Evolutionary conservation across 2,113 vertebrate species (phyloP).

Genomic region (Leptobrachium ailaonicum): DNA sequence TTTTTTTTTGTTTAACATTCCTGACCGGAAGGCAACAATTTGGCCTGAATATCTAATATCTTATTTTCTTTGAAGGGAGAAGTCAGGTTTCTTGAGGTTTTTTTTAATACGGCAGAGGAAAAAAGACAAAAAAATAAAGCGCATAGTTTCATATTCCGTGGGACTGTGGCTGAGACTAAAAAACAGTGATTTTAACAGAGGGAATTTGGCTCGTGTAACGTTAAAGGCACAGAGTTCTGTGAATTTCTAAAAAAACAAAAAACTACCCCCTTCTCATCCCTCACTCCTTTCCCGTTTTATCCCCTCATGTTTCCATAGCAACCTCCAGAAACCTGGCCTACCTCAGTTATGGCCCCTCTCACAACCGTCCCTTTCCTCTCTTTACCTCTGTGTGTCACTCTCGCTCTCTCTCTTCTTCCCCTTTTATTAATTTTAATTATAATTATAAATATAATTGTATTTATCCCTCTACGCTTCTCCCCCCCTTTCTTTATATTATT

Average conservation of each 20-base stretch:
- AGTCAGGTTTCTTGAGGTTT: not conserved
- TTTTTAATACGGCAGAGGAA: no score
- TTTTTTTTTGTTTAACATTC: no score
- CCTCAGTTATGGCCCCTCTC: conserved; percentile 56
- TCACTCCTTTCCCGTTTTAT: conserved; percentile 36
- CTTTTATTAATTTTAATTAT: conserved; percentile 45
- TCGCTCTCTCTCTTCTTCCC: conserved; percentile 31
- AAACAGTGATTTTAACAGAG: not conserved
- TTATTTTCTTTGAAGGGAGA: not conserved
- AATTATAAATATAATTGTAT: conserved; percentile 37
- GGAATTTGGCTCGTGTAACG: not conserved
- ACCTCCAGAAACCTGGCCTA: conserved; percentile 65
- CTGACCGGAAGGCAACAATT: no score
- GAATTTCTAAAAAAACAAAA: not conserved
- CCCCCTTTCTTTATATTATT: conserved; percentile 38
- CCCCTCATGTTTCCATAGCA: conserved; percentile 69
- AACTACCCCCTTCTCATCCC: conserved; percentile 28
- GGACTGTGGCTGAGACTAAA: not conserved
- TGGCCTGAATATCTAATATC: not conserved
- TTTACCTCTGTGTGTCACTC: conserved; percentile 22
- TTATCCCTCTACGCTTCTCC: conserved; percentile 42
- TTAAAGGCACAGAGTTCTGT: conserved; percentile 35
- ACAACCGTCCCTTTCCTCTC: conserved; percentile 51
- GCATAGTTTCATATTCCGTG: not conserved
- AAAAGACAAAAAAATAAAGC: not conserved